Evolutionary conservation across 2,888 invertebrate genomes (phyloP).

Genomic region (Anticlea derivata): DNA sequence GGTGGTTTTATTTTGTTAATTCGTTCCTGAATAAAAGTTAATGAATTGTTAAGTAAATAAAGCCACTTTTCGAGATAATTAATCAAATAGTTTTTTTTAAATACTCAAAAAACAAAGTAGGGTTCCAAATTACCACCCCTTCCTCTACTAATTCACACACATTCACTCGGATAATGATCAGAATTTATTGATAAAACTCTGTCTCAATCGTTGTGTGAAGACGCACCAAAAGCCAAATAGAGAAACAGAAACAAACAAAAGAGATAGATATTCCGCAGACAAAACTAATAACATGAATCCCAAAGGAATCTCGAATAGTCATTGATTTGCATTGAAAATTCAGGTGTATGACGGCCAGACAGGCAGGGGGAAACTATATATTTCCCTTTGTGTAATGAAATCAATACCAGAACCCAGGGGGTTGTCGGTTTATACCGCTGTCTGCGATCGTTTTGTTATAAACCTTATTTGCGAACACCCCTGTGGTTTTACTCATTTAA

Average conservation of each 20-base stretch:
- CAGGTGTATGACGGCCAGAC: slow-evolving; percentile 42
- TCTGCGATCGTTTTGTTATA: slow-evolving; percentile 32
- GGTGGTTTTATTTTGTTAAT: too few species aligned
- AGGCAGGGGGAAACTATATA: slow-evolving; percentile 43
- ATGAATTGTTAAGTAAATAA: too few species aligned
- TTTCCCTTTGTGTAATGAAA: slow-evolving; percentile 59
- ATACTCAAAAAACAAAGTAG: too few species aligned
- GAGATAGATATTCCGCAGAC: neutral
- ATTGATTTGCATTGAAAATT: slow-evolving; percentile 41
- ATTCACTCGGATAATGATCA: slow-evolving; percentile 14
- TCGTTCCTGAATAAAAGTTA: too few species aligned
- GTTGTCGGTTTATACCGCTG: slow-evolving; percentile 21
- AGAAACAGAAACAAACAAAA: neutral
- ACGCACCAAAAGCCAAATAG: neutral
- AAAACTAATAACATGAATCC: slow-evolving; percentile 19
- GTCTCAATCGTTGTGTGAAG: neutral
- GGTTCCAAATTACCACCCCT: too few species aligned
- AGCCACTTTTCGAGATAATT: too few species aligned
- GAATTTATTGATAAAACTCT: slow-evolving; percentile 1
- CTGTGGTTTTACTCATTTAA: slow-evolving; percentile 21
- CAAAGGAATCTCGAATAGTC: slow-evolving; percentile 13
- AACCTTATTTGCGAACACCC: slow-evolving; percentile 26
- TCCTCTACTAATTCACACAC: slow-evolving; percentile 12
- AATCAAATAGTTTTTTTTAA: too few species aligned
- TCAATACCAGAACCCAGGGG: slow-evolving; percentile 48